Percentiles rank a stretch among this genome's conserved stretches.
These are phyloP conservation scores for Colossoma macropomum DNA, from an alignment of 2,113 vertebrate genomes.

Conservation along the genomic window DNA sequence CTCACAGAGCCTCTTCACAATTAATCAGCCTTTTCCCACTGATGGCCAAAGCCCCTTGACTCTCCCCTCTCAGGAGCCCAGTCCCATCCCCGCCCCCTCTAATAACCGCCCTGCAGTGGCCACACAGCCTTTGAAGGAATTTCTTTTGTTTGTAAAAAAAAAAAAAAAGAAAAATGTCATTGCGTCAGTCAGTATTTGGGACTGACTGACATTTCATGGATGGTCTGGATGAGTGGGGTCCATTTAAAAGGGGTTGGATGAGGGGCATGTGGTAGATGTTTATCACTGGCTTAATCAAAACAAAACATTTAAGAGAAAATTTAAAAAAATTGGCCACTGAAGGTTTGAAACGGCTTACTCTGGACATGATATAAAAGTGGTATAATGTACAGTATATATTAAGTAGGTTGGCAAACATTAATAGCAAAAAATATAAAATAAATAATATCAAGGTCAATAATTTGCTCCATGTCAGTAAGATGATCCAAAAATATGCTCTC, in stretches of 20 bases:
- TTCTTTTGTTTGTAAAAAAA: slow-evolving; percentile 45
- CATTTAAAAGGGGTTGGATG: not conserved
- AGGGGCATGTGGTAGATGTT: not conserved
- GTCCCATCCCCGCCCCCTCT: slow-evolving; percentile 52
- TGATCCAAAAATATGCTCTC: not conserved
- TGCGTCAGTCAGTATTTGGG: slow-evolving; percentile 13
- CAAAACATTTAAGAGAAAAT: too few species aligned
- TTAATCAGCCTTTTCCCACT: slow-evolving; percentile 86
- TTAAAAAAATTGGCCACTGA: not conserved
- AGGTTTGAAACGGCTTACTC: not conserved
- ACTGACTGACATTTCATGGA: slow-evolving; percentile 2
- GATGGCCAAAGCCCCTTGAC: slow-evolving; percentile 76
- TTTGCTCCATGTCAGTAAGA: not conserved
- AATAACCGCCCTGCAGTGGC: slow-evolving; percentile 52
- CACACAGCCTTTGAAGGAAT: slow-evolving; percentile 46
- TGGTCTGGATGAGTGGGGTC: not conserved
- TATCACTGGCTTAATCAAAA: too few species aligned
- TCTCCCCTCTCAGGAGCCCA: slow-evolving; percentile 66
- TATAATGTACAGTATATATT: not conserved
- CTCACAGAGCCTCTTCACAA: slow-evolving; percentile 84
- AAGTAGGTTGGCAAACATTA: not conserved
- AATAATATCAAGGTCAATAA: not conserved
- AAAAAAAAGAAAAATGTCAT: not conserved
- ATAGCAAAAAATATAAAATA: not conserved
- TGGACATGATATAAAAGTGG: not conserved